Conservation (phyloP, 1,140 invertebrate genomes). For the Drosophila ambigua region DNA sequence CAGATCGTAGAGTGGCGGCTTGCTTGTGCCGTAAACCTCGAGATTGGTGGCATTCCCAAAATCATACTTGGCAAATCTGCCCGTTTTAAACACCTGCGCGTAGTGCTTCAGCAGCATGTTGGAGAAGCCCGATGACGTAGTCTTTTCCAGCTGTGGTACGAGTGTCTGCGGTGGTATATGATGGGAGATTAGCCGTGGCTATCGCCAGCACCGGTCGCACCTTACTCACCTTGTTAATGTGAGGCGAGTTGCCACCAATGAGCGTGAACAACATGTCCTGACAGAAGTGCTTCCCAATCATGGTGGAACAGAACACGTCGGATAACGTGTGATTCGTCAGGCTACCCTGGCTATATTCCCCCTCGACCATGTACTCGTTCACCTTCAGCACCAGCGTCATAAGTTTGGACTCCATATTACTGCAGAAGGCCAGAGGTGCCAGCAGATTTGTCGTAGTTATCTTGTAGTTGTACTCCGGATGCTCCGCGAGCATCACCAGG, state of each 20-base stretch:
- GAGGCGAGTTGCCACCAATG: slow-evolving; percentile 16
- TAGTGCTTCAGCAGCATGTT: slow-evolving; percentile 89
- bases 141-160: slow-evolving; percentile 87
- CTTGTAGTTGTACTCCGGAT: slow-evolving; percentile 85
- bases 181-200: too few relatives aligned
- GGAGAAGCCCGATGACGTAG: slow-evolving; percentile 90
- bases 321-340: not conserved
- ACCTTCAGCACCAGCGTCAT: slow-evolving; percentile 48
- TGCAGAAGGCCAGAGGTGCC: slow-evolving; percentile 85
- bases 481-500: slow-evolving; percentile 82
- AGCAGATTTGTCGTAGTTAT: slow-evolving; percentile 84
- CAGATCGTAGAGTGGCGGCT: slow-evolving; percentile 86
- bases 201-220: too few relatives aligned
- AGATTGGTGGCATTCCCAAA: slow-evolving; percentile 79
- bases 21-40: slow-evolving; percentile 70
- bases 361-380: not conserved
- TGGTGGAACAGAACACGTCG: not conserved
- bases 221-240: not conserved
- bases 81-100: slow-evolving; percentile 85
- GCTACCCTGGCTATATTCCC: not conserved
- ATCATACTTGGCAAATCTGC: slow-evolving; percentile 79
- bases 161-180: not conserved
- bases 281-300: not conserved
- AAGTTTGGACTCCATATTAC: slow-evolving; percentile 84
- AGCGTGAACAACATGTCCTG: slow-evolving; percentile 5